A percentile compares a stretch with the other conserved stretches of the same genome.
These are phyloP conservation scores for Stenodera caucasica DNA, from an alignment of 2,888 invertebrate genomes.

Conservation along the genomic window DNA sequence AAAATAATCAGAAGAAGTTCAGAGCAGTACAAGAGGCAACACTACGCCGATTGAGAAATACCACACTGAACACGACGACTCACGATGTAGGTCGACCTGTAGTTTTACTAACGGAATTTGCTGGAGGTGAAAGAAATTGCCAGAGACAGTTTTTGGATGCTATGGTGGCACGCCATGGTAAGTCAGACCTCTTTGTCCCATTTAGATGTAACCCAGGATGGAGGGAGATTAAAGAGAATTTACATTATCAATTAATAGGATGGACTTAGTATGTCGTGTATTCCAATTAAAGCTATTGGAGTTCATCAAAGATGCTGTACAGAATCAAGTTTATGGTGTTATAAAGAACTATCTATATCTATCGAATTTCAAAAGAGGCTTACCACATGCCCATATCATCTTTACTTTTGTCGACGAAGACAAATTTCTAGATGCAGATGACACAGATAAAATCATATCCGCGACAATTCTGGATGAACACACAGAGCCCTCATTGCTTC, in stretches of 20 bases:
- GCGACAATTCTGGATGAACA: slow-evolving; percentile 5
- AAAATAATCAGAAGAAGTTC: no score
- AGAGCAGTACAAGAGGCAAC: no score
- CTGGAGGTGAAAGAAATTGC: no score
- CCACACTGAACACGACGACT: no score
- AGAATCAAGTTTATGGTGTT: slow-evolving; percentile 1
- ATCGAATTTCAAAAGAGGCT: slow-evolving; percentile 33
- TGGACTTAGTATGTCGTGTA: neutral
- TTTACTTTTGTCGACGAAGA: neutral
- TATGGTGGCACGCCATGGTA: neutral
- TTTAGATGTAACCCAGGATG: neutral
- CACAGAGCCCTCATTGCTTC: neutral
- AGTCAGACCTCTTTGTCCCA: neutral
- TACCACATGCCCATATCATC: slow-evolving; percentile 14
- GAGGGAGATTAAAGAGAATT: neutral
- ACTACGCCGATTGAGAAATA: no score
- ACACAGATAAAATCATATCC: neutral
- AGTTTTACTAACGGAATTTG: no score
- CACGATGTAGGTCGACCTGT: no score
- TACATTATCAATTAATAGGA: neutral
- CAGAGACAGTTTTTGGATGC: no score
- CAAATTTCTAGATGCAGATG: neutral
- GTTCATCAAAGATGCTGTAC: slow-evolving; percentile 11
- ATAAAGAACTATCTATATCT: slow-evolving; percentile 15
- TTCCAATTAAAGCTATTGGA: slow-evolving; percentile 14